phyloP scores from a whole-genome alignment of 2,888 invertebrate genomes.

The Lydus trimaculatus region DNA sequence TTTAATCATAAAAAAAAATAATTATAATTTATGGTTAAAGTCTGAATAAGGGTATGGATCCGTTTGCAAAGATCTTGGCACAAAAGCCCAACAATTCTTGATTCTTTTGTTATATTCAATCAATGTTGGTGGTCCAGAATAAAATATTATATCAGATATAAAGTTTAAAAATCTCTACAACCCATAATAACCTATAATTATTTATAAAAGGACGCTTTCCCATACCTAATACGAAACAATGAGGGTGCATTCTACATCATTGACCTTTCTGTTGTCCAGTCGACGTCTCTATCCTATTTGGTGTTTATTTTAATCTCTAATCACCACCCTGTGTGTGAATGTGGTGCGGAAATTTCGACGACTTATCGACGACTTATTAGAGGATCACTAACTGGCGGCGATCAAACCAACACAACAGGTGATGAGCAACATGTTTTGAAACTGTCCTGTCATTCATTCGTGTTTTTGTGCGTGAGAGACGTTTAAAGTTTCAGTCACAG shows the following conservation, averaged over 20 bases:
- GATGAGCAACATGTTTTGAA: slow-evolving; percentile 31
- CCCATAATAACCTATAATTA: slow-evolving; percentile 55
- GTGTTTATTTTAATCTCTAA: background rate
- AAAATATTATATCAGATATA: slow-evolving; percentile 56
- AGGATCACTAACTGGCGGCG: background rate
- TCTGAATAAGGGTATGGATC: background rate
- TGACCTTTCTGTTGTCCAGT: slow-evolving; percentile 28
- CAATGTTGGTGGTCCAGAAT: slow-evolving; percentile 56
- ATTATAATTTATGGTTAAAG: background rate
- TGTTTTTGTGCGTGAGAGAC: slow-evolving; percentile 13
- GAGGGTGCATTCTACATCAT: slow-evolving; percentile 44
- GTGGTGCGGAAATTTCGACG: too few species aligned
- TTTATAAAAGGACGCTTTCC: slow-evolving; percentile 52
- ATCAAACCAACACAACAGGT: slow-evolving; percentile 27
- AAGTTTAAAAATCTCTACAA: slow-evolving; percentile 50
- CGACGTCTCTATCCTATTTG: background rate
- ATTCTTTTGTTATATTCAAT: slow-evolving; percentile 35
- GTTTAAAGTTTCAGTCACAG: slow-evolving; percentile 38
- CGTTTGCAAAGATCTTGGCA: background rate
- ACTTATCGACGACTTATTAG: too few species aligned
- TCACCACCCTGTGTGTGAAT: too few species aligned
- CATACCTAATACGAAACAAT: slow-evolving; percentile 57
- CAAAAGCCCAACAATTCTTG: slow-evolving; percentile 13
- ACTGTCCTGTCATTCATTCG: slow-evolving; percentile 28
- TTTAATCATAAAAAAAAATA: background rate